Conservation (phyloP, 2,888 invertebrate genomes). For the Eupithecia centaureata region DNA sequence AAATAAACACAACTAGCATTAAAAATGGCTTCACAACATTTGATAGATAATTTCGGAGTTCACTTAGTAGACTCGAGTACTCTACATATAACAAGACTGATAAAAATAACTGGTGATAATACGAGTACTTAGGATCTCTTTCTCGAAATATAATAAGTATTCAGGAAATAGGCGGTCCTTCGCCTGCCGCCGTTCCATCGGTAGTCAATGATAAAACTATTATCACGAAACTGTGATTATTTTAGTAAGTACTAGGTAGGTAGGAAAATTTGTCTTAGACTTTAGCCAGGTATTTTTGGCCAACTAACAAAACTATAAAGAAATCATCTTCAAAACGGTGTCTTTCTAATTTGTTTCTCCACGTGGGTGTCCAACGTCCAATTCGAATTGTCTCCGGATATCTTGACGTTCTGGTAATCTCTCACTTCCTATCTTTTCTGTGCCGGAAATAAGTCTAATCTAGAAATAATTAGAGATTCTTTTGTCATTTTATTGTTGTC, state of each 20-base stretch:
- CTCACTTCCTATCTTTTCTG: slow-evolving; percentile 61
- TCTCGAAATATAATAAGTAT: too few relatives aligned
- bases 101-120: not conserved
- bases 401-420: slow-evolving; percentile 53
- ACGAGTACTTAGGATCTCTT: too few relatives aligned
- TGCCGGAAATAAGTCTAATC: slow-evolving; percentile 60
- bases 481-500: slow-evolving; percentile 52
- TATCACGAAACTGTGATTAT: too few relatives aligned
- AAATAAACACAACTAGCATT: slow-evolving; percentile 6
- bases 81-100: not conserved
- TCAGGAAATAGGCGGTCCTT: too few relatives aligned
- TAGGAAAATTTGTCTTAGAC: not conserved
- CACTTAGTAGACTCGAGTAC: not conserved
- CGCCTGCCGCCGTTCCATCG: too few relatives aligned
- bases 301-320: not conserved
- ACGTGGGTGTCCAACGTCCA: slow-evolving; percentile 55
- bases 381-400: slow-evolving; percentile 54
- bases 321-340: not conserved
- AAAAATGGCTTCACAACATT: not conserved
- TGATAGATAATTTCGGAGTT: not conserved
- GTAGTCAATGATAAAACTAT: too few relatives aligned
- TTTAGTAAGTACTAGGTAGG: too few relatives aligned
- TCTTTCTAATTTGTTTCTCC: slow-evolving; percentile 1
- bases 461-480: slow-evolving; percentile 62
- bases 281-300: not conserved